Percentiles rank a stretch among this genome's conserved stretches.
Evolutionary conservation across 2,113 vertebrate genomes (phyloP).

Genomic region (Acanthochromis polyacanthus): DNA sequence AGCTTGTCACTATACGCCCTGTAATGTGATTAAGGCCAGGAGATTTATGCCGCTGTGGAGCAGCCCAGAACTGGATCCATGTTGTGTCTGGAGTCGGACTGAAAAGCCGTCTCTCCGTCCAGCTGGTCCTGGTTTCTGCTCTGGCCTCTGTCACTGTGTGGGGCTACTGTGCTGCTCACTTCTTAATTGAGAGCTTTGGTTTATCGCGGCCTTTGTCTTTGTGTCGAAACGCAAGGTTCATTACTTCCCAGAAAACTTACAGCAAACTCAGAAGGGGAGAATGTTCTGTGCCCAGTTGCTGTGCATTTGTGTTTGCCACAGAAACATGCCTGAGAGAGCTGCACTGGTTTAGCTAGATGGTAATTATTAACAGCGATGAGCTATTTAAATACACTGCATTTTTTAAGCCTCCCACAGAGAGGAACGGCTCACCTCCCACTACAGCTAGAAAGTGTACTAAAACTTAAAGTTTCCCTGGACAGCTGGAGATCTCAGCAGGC

Average conservation of each 20-base stretch:
- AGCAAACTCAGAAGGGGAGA: slow-evolving; percentile 2
- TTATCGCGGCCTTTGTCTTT: slow-evolving; percentile 23
- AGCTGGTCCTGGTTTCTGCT: slow-evolving; percentile 92
- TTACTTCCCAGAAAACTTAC: slow-evolving; percentile 27
- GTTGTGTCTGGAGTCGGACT: slow-evolving; percentile 90
- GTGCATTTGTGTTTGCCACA: slow-evolving; percentile 13
- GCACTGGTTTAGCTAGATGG: slow-evolving; percentile 59
- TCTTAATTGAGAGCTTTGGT: slow-evolving; percentile 74
- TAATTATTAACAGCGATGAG: slow-evolving; percentile 84
- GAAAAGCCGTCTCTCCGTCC: slow-evolving; percentile 90
- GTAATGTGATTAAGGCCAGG: slow-evolving; percentile 96
- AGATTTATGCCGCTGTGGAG: slow-evolving; percentile 94
- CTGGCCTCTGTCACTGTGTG: slow-evolving; percentile 87
- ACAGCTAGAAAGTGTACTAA: neutral
- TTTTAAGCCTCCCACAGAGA: slow-evolving; percentile 67
- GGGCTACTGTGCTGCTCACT: slow-evolving; percentile 82
- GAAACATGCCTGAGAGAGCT: slow-evolving; percentile 45
- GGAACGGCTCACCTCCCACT: slow-evolving; percentile 6
- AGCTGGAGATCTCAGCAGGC: neutral
- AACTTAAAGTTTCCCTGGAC: neutral
- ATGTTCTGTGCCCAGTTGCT: neutral
- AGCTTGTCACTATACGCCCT: slow-evolving; percentile 89
- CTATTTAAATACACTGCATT: slow-evolving; percentile 44
- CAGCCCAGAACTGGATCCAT: slow-evolving; percentile 96
- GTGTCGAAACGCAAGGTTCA: slow-evolving; percentile 66